Evolutionary conservation across 2,113 vertebrate species (phyloP), one percentile per base, ranked within the genome.

Genomic region (Coregonus clupeaformis): DNA sequence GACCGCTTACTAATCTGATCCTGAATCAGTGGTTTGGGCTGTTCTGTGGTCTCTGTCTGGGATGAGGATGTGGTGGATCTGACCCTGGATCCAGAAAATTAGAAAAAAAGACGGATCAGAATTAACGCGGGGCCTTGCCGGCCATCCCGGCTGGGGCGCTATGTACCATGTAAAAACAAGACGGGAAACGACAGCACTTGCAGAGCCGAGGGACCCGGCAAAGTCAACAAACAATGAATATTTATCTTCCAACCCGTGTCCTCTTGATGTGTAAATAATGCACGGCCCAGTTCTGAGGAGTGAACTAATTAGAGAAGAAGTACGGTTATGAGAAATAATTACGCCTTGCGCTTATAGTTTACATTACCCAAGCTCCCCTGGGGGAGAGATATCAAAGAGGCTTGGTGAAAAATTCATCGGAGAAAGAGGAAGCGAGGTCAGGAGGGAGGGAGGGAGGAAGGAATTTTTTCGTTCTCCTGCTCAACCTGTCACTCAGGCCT

Each of bases 191-290:
- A 16, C 16, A 18, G 16, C 49, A 52, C 1, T 18, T 18, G 3
- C 63, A 65, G 27, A 29, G 63, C 82, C 49, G 6, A 83, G 85
- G 87, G 87, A 89, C 79, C 13, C 29, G 63, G 77, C 84, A 73
- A 80, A 91, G 86, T 91, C 89, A 90, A 92, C 90, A 92, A 91
- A 88, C 80, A 82, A 91, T 91, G 88, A 94, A 92, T 93, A 93
- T 93, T 93, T 87, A 92, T 90, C 68, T 83, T 73, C 68, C 76
- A 29, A 80, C 83, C 85, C 32, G 77, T 84, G 84, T 85, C 75
- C 74, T 85, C 91, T 91, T 92, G 91, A 92, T 89, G 89, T 93
- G 91, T 91, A 93, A 93, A 94, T 93, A 92, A 90, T 84, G 85
- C 89, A 84, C 70, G 80, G 72, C 80, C 85, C 87, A 88, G 84